Conservation (phyloP, 2,797 vertebrate genomes). For the Hippopotamyrus pictus region DNA sequence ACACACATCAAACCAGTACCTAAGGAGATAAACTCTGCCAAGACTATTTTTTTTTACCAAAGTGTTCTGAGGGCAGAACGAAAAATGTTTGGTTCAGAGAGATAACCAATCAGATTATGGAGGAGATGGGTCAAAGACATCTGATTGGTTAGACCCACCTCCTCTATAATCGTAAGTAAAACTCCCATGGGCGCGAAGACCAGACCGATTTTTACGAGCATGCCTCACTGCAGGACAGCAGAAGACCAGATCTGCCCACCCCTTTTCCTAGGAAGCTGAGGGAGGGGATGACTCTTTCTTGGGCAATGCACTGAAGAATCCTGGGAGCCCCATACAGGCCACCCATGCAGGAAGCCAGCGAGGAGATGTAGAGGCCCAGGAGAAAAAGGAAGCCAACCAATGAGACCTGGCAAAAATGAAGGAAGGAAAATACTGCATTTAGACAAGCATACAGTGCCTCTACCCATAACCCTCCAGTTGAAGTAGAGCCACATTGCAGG, state of each 20-base stretch:
- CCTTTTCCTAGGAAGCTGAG: constrained; percentile 75
- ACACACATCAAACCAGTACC: not conserved
- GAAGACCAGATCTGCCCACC: constrained; percentile 63
- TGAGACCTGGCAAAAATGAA: constrained; percentile 83
- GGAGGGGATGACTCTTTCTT: constrained; percentile 85
- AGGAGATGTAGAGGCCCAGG: constrained; percentile 91
- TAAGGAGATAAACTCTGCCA: not conserved
- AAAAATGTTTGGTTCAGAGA: not conserved
- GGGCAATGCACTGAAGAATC: constrained; percentile 93
- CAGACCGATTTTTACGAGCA: not conserved
- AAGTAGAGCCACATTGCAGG: not conserved
- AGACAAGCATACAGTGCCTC: not conserved
- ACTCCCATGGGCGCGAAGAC: not conserved
- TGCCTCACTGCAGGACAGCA: not conserved
- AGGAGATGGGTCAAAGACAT: not conserved
- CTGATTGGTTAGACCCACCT: not conserved
- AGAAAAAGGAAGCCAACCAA: constrained; percentile 96
- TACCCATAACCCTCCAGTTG: not conserved
- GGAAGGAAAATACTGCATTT: constrained; percentile 44
- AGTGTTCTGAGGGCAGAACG: not conserved
- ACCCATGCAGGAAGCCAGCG: constrained; percentile 96
- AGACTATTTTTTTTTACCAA: not conserved
- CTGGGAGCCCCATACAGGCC: constrained; percentile 90
- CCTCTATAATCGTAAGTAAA: not conserved
- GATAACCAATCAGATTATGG: not conserved